Conservation (phyloP, 2,113 vertebrate species). For the Austrofundulus limnaeus region DNA sequence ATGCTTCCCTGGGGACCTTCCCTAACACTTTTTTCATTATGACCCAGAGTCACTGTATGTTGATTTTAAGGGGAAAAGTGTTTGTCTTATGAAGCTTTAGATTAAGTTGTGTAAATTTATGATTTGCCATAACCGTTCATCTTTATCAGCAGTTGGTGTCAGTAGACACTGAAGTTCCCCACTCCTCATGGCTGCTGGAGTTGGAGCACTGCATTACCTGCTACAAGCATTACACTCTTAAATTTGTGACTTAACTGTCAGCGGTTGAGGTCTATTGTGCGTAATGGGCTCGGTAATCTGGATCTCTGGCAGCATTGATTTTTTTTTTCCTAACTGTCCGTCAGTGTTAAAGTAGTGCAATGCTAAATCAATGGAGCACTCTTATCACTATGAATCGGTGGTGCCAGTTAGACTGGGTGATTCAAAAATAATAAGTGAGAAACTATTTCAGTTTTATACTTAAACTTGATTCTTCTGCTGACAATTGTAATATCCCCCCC, state of each 20-base stretch:
- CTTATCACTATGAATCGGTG: not conserved
- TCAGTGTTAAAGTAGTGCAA: not conserved
- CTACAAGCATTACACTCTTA: not conserved
- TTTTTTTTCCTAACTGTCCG: not conserved
- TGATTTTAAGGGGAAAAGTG: not conserved
- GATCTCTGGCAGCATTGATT: not conserved
- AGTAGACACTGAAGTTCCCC: not conserved
- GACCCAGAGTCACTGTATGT: no score
- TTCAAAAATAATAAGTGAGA: not conserved
- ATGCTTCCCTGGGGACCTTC: not conserved
- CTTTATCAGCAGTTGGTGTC: not conserved
- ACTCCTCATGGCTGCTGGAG: not conserved
- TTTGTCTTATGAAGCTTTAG: not conserved
- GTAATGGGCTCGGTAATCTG: constrained; percentile 1
- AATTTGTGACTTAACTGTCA: not conserved
- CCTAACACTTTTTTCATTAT: no score
- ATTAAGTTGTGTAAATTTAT: not conserved
- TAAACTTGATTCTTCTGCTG: not conserved
- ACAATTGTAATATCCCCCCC: not conserved
- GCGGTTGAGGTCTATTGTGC: not conserved
- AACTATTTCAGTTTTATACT: not conserved
- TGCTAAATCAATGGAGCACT: not conserved
- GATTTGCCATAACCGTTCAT: not conserved
- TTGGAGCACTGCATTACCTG: not conserved
- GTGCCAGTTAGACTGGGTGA: not conserved